Conservation (phyloP, 2,797 vertebrate genomes). For the Lithobates pipiens region DNA sequence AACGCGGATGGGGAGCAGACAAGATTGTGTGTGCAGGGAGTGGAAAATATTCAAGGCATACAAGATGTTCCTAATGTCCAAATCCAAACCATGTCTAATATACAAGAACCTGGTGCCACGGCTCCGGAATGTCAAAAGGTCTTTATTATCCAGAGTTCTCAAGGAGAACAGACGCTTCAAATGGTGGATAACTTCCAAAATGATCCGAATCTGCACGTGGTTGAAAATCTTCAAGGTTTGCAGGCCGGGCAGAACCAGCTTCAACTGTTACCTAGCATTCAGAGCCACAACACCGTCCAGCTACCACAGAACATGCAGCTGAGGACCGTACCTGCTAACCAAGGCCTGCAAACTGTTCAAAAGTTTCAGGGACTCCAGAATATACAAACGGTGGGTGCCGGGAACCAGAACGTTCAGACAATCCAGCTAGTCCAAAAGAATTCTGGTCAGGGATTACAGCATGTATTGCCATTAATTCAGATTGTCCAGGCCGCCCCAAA, state of each 20-base stretch:
- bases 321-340: conserved; percentile 36
- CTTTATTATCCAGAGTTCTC: conserved; percentile 72
- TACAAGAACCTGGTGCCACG: conserved; percentile 12
- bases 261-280: conserved; percentile 25
- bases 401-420: conserved; percentile 77
- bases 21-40: conserved; percentile 73
- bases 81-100: conserved; percentile 50
- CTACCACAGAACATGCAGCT: conserved; percentile 27
- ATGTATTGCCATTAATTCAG: conserved; percentile 74
- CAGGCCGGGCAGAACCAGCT: conserved; percentile 73
- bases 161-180: conserved; percentile 65
- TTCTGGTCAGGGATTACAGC: conserved; percentile 73
- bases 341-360: conserved; percentile 29
- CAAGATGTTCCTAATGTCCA: conserved; percentile 64
- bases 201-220: conserved; percentile 75
- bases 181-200: conserved; percentile 61
- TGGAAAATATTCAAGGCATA: conserved; percentile 68
- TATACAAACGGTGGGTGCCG: neutral
- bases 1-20: conserved; percentile 71
- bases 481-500: conserved; percentile 82
- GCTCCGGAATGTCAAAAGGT: conserved; percentile 67
- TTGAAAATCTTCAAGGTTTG: conserved; percentile 74
- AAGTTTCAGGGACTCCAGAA: conserved; percentile 45
- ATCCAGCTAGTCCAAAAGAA: conserved; percentile 80
- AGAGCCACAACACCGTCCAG: conserved; percentile 25